These are phyloP conservation scores for Brachycybe producta DNA, from an alignment of 2,888 invertebrate genomes.

Conservation along the genomic window DNA sequence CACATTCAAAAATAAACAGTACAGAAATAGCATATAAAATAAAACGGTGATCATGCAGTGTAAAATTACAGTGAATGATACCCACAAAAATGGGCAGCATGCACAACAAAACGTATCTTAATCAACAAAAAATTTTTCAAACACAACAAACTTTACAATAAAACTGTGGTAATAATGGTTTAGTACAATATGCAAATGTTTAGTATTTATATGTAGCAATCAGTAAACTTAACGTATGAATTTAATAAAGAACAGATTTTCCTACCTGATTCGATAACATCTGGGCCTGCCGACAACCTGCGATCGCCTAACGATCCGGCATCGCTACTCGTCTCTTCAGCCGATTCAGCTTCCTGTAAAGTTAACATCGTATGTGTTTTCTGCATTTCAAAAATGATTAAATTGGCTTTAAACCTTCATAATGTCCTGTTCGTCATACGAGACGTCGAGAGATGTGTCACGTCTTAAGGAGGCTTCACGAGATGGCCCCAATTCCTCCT, in stretches of 20 bases:
- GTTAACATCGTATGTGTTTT: background rate
- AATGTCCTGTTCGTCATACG: conserved; percentile 47
- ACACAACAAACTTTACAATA: no score
- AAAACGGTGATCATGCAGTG: no score
- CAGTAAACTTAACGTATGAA: background rate
- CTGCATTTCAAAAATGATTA: background rate
- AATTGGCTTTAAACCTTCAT: conserved; percentile 46
- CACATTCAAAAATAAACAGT: no score
- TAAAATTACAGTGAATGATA: no score
- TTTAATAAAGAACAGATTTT: no score
- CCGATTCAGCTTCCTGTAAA: conserved; percentile 35
- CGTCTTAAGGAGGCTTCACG: conserved; percentile 57
- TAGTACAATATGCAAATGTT: no score
- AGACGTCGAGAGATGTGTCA: conserved; percentile 44
- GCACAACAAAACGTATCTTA: no score
- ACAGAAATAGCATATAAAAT: no score
- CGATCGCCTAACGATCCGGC: conserved; percentile 20
- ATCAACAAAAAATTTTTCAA: no score
- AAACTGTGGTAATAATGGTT: conserved; percentile 1
- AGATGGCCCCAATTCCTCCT: conserved; percentile 49
- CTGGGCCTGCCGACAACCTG: conserved; percentile 8
- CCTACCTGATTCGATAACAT: conserved; percentile 19
- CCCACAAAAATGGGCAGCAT: no score
- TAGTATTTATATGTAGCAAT: background rate
- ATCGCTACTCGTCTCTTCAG: conserved; percentile 29